These are phyloP conservation scores for Eulithis prunata DNA, from an alignment of 2,888 invertebrate genomes.

Conservation along the genomic window DNA sequence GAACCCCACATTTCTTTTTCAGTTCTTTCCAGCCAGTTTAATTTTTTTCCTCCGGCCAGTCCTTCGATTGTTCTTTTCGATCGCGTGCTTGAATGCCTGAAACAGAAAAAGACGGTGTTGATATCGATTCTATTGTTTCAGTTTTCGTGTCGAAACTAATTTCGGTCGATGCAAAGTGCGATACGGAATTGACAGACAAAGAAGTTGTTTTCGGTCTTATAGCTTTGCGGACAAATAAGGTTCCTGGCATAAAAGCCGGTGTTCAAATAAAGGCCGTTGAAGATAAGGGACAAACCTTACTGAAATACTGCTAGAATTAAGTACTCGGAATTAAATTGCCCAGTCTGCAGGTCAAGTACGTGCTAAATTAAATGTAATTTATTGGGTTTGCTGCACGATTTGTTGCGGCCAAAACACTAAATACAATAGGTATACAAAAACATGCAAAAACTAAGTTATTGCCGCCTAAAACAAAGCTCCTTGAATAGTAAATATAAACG, in stretches of 20 bases:
- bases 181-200: slow-evolving; percentile 71
- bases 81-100: slow-evolving; percentile 69
- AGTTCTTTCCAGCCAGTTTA: slow-evolving; percentile 27
- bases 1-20: slow-evolving; percentile 52
- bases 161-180: slow-evolving; percentile 76
- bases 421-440: slow-evolving; percentile 55
- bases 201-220: slow-evolving; percentile 32
- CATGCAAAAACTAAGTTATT: slow-evolving; percentile 74
- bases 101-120: slow-evolving; percentile 77
- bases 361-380: slow-evolving; percentile 40
- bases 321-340: slow-evolving; percentile 28
- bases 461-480: slow-evolving; percentile 73
- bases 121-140: slow-evolving; percentile 76
- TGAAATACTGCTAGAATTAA: slow-evolving; percentile 27
- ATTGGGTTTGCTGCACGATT: slow-evolving; percentile 52
- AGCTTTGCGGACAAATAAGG: slow-evolving; percentile 31
- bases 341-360: slow-evolving; percentile 37
- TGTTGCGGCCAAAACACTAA: slow-evolving; percentile 41
- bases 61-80: slow-evolving; percentile 67
- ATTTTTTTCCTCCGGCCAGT: slow-evolving; percentile 39
- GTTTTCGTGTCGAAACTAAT: slow-evolving; percentile 83
- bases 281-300: slow-evolving; percentile 28
- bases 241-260: slow-evolving; percentile 22
- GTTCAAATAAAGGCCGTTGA: slow-evolving; percentile 27
- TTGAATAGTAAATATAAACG: slow-evolving; percentile 70